Base-by-base conservation (phyloP, 2,113 vertebrate genomes). In the Solea solea region DNA sequence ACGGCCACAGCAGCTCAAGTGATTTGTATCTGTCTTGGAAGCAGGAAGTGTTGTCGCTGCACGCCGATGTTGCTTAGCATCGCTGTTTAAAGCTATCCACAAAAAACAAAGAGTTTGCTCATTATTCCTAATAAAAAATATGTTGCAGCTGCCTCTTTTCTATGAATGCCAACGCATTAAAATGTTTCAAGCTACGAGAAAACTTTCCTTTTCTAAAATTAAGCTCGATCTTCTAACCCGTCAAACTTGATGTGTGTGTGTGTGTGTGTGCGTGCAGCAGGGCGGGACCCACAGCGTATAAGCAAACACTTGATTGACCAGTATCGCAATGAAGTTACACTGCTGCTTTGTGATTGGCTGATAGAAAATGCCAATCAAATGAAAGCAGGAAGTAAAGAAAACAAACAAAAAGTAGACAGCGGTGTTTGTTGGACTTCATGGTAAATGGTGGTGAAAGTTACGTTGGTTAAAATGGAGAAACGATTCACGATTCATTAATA, bases 271-370 rank as follows among this genome's bases (percentile, higher is more conserved):
- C 44, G n/a, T 15, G 14, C 0, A 15, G 56, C 21, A 13, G 34
- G 3, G 34, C 60, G 76, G 72, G n/a, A 7, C 15, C 3, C n/a
- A 0, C 0, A 1, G 0, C 2, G 15, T 16, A 52, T 4, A 67
- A 73, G 12, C 51, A 68, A 42, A n/a, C 14, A 39, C 44, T 3
- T 57, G 58, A 89, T 87, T 92, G 90, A 82, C 40, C 56, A 10
- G 45, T 52, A n/a, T 34, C 34, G 0, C 16, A n/a, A 21, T 21
- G 21, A 21, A 21, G 21, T 9, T 7, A 5, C 7, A 13, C 21
- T 4, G n/a, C 2, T 69, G 56, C 51, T 69, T 48, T 3, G 3
- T 78, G 59, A 89, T 87, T 87, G 6, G 88, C 46, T 4, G 3
- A 41, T 0, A 11, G 4, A 44, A 7, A 39, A 27, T 15, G 5